Evolutionary conservation across 2,113 vertebrate species (phyloP), one percentile per base, ranked within the genome.

Genomic region (Probosciger aterrimus): DNA sequence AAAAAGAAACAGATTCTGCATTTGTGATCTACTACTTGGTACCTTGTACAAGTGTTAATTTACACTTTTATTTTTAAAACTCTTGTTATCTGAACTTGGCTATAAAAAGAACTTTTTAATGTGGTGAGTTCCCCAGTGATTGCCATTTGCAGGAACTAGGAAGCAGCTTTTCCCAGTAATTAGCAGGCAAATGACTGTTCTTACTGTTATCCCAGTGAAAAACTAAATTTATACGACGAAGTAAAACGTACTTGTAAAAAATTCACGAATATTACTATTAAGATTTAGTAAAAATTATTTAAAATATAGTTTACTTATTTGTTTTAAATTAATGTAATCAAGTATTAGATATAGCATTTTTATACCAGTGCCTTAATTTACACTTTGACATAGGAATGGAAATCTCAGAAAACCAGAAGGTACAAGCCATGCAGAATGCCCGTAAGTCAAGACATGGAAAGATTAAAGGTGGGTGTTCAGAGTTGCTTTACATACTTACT

Each of bases 401-500:
- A 96, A 99, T 99, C 95, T 98, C 98, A 49, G 98, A 99, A 97
- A 98, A 97, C 52, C 99, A 99, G 96, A 99, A 99, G 97, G 99
- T 99, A 89, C 98, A 98, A 74, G 99, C 99, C 50, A 99, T 99
- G 98, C 95, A 98, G 91, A 99, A 99, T 82, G 99, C 99, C 75
- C 98, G 98, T 87, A 99, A 98, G 94, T 97, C 98, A 81, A 99
- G 99, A 96, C 98, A 99, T 28, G 98, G 99, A 80, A 99, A 99
- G 97, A 98, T 98, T 47, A 99, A 99, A 98, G 97, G 99, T 99
- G 93, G 91, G 98, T 78, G 63, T 69, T 91, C 25, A 67, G 62
- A 60, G 64, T 35, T 89, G 20, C 0, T 3, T 91, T 74, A 68
- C 9, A 28, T 70, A 67, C 60, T 64, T 75, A 25, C 31, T 63